Evolutionary conservation across 2,113 vertebrate genomes (phyloP), one percentile per base, ranked within the genome.

Genomic region (Coturnix japonica): DNA sequence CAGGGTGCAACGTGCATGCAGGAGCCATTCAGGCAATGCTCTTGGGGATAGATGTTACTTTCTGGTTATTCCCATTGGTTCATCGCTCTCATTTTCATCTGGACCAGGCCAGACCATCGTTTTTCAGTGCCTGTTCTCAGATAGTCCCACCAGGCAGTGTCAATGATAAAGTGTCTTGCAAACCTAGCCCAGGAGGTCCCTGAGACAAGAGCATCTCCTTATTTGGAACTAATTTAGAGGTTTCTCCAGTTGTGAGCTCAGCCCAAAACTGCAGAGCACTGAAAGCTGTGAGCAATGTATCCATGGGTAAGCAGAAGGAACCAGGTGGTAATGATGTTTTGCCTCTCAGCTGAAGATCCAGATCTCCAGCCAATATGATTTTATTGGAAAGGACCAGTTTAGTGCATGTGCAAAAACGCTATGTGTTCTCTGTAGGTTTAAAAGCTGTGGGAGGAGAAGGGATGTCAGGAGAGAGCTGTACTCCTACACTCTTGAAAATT

Each of bases 121-220:
- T 30, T 43, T 63, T 10, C 43, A 43, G 59, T 26, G 22, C 53
- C 35, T 49, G 46, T 31, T 72, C 60, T 66, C 75, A 35, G 31
- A 22, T 0, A 0, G 74, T 13, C 44, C 33, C 64, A 47, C 31
- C 51, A 35, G 44, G 26, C 51, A 46, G 3, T 0, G 0, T 31
- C 5, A 1, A 9, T 13, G 33, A 9, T 28, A 16, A 71, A 44
- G 43, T 43, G 80, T 41, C 61, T 70, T 63, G 56, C 43, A 63
- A 43, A 41, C 22, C 43, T 12, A 30, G 11, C 31, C 19, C 0
- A 16, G 25, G 49, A 60, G 63, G 63, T 3, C 31, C 7, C 33
- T 6, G 33, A 37, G 54, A 66, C 0, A 11, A 21, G 30, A n/a
- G 59, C 63, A 13, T 25, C 25, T 63, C 31, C 6, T 19, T 7